These are phyloP conservation scores for Drosophila auraria DNA, from an alignment of 1,140 invertebrate species.

Conservation along the genomic window DNA sequence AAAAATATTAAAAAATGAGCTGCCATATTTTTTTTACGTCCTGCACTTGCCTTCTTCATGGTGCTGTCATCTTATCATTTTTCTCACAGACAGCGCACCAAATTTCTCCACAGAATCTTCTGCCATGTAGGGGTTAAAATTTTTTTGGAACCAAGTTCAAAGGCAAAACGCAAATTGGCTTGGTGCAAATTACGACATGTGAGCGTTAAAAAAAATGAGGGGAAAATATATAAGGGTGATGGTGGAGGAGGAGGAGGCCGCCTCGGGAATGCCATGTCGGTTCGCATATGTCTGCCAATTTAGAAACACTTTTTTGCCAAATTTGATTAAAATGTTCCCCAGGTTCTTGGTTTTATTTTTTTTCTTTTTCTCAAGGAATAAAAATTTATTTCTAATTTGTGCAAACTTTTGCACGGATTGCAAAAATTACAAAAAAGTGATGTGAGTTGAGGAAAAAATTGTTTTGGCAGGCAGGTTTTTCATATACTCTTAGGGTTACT, in stretches of 20 bases:
- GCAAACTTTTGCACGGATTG: constrained; percentile 46
- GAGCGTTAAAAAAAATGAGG: constrained; percentile 17
- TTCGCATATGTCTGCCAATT: constrained; percentile 72
- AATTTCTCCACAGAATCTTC: constrained; percentile 25
- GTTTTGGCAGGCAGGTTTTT: not conserved
- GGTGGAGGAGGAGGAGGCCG: constrained; percentile 1
- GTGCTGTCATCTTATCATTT: constrained; percentile 80
- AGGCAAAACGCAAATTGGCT: constrained; percentile 75
- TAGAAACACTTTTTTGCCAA: constrained; percentile 77
- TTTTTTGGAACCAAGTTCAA: constrained; percentile 74
- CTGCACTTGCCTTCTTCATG: constrained; percentile 62
- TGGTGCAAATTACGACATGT: constrained; percentile 76
- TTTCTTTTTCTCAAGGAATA: constrained; percentile 19
- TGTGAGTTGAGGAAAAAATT: not conserved
- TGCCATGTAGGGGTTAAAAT: constrained; percentile 64
- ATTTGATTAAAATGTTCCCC: constrained; percentile 78
- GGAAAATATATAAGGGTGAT: constrained; percentile 5
- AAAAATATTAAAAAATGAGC: constrained; percentile 77
- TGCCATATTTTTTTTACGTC: constrained; percentile 64
- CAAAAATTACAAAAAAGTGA: constrained; percentile 2
- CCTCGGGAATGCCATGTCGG: constrained; percentile 38
- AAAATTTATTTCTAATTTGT: constrained; percentile 61
- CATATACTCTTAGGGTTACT: constrained; percentile 13
- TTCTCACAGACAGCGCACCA: constrained; percentile 64
- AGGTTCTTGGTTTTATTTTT: constrained; percentile 16